Base-by-base conservation (phyloP, 2,888 invertebrate genomes). In the Drosophila lutescens region DNA sequence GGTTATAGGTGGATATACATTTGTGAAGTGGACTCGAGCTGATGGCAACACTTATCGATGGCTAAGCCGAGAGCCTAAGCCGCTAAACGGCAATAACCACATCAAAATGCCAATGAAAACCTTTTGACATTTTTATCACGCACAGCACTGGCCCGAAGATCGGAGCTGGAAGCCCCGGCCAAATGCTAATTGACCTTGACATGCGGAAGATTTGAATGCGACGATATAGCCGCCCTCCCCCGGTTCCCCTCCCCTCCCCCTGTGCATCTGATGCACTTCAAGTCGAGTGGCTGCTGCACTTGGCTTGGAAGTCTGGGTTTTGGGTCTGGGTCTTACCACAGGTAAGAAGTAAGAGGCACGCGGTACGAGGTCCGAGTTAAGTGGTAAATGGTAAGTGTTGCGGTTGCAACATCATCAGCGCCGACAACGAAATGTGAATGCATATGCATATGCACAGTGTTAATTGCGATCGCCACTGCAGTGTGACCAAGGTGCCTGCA, bases 81-180 rank as follows among this genome's bases (percentile, higher is more conserved):
- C 71, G 74, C 73, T 83, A 80, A 82, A 84, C 83, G 76, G 84
- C 84, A 80, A 83, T 71, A 82, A 67, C 71, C 71, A 43, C 71
- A 70, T 47, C 58, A 71, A 78, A 86, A 85, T 85, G 70, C 82
- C 82, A 85, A 84, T 86, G 85, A 76, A 86, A 86, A 84, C 86
- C 83, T 86, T 87, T 87, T 84, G 87, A 84, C 83, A 84, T 84
- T 84, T 84, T 84, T 84, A 84, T 84, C 87, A 84, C 87, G 87
- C 87, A 82, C 72, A 74, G 66, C 46, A 26, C 32, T 41, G 34
- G n/a, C 49, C 10, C 12, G 23, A 34, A 40, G 41, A 62, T 65
- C 43, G 44, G 15, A 38, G 17, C 43, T 32, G 15, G 36, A 32
- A 60, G 38, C 46, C 60, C 47, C 60, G 63, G 68, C 54, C 59